A percentile compares a stretch with the other conserved stretches of the same genome.
phyloP scores from a whole-genome alignment of 2,888 invertebrate genomes.

The Colletes collaris region DNA sequence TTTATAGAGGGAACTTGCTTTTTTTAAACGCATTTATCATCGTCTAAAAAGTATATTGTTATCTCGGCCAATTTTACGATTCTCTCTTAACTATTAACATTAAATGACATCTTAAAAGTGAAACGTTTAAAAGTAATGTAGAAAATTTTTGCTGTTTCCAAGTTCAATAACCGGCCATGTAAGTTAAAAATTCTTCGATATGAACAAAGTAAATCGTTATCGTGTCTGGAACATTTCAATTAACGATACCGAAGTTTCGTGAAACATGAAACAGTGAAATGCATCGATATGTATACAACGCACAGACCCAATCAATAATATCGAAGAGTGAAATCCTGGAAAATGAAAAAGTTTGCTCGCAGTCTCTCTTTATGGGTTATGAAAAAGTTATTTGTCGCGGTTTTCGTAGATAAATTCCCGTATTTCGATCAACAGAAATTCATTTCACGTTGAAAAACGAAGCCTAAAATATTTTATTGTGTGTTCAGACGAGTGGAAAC shows the following conservation, averaged over 20 bases:
- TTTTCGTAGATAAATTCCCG: neutral
- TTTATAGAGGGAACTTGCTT: too few species aligned
- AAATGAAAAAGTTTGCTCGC: constrained; percentile 35
- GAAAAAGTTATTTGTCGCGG: neutral
- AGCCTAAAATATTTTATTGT: too few species aligned
- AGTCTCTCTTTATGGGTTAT: neutral
- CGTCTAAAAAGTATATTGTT: too few species aligned
- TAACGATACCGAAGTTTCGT: constrained; percentile 2
- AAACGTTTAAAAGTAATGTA: too few species aligned
- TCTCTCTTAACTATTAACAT: too few species aligned
- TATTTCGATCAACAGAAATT: neutral
- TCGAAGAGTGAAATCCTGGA: constrained; percentile 21
- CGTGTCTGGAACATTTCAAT: neutral
- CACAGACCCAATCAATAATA: constrained; percentile 23
- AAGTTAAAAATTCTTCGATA: neutral
- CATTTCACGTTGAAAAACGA: too few species aligned
- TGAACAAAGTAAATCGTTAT: neutral
- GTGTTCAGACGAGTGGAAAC: too few species aligned
- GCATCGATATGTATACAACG: neutral
- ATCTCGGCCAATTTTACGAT: too few species aligned
- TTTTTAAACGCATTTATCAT: too few species aligned
- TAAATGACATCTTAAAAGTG: too few species aligned
- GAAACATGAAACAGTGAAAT: neutral
- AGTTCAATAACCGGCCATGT: too few species aligned
- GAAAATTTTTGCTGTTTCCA: too few species aligned